Evolutionary conservation across 2,113 vertebrate species (phyloP).

Genomic region (Pimephales promelas): DNA sequence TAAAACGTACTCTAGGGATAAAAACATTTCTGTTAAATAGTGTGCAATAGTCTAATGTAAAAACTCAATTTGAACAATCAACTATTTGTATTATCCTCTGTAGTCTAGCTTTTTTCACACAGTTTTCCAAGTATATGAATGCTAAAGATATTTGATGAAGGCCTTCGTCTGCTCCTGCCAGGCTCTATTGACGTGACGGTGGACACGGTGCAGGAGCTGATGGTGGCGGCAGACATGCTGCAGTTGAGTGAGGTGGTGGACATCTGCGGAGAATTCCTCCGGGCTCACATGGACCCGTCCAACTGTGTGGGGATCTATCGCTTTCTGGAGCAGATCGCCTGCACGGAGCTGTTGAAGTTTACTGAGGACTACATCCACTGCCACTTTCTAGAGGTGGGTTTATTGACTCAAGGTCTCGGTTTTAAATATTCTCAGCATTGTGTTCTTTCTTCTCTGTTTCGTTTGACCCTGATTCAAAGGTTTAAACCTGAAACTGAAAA

Average conservation of each 20-base stretch:
- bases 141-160: background rate
- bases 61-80: background rate
- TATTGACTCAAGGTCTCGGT: background rate
- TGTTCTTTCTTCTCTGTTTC: background rate
- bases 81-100: no score
- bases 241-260: conserved; percentile 91
- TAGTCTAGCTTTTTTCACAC: no score
- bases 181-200: conserved; percentile 84
- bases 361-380: conserved; percentile 93
- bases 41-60: background rate
- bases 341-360: conserved; percentile 88
- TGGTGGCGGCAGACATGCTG: conserved; percentile 96
- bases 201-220: conserved; percentile 93
- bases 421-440: background rate
- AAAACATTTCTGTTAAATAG: background rate
- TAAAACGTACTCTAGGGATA: background rate
- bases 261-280: conserved; percentile 93
- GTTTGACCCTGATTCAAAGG: background rate
- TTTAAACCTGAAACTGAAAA: background rate
- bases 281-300: conserved; percentile 87
- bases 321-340: conserved; percentile 94
- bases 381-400: conserved; percentile 88
- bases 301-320: conserved; percentile 96
- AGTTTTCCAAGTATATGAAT: background rate
- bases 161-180: conserved; percentile 55